Evolutionary conservation across 2,888 invertebrate species (phyloP), one percentile per base, ranked within the genome.

Genomic region (Eilema sororculum): DNA sequence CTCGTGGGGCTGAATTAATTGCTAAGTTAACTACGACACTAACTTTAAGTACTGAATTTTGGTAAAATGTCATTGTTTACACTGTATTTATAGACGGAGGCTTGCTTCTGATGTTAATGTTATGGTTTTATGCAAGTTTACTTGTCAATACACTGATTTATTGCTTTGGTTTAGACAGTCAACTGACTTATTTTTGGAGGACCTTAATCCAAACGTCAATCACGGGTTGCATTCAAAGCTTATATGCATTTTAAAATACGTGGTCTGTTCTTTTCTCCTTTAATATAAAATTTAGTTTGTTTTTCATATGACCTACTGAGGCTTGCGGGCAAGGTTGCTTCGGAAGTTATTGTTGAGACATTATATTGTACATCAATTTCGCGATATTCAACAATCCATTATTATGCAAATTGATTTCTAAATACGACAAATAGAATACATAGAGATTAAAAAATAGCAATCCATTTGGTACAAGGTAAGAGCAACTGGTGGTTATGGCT

Each of bases 1-100:
- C 59, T 68, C 71, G 73, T 74, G 70, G 62, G 46, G 37, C 22
- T n/a, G 70, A 78, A 73, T 81, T 76, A 74, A 73, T 78, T 69
- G 69, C 69, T 70, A 71, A 73, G 60, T 74, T 71, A 64, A 57
- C 57, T 24, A 65, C 71, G 22, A 22, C 37, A 37, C 24, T 64
- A 65, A 57, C 41, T 41, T 69, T 57, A 52, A 68, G 37, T 30
- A 52, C 30, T 22, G 52, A 22, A 20, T 62, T 62, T 9, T 41
- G 25, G 22, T 41, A 25, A n/a, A 30, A 65, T 52, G 12, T 56
- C 16, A 56, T 8, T 30, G 46, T 52, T 69, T 37, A 25, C 33
- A 52, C 16, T 22, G 30, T 68, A 22, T 22, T 25, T 62, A 62
- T 62, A 41, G 24, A 2, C 20, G 13, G 10, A n/a, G 2, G 25